A percentile compares a stretch with the other conserved stretches of the same genome.
Evolutionary conservation across 2,797 vertebrate species (phyloP).

Genomic region (Parambassis ranga): DNA sequence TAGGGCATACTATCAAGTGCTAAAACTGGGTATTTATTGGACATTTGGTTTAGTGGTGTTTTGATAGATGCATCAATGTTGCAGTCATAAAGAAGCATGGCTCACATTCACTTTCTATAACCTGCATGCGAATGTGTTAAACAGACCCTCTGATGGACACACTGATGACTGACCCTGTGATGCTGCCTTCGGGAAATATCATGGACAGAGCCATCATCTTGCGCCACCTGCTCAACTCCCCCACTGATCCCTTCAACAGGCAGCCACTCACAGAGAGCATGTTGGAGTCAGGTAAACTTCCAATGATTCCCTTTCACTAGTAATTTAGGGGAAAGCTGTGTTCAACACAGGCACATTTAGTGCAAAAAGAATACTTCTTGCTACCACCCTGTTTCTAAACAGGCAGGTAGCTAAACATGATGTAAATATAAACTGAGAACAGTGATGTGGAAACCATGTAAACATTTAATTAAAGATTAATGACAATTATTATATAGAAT

Average conservation of each 20-base stretch:
- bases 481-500: too few relatives aligned
- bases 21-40: conserved; percentile 29
- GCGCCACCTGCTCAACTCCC: conserved; percentile 95
- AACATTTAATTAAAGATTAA: too few relatives aligned
- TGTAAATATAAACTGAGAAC: too few relatives aligned
- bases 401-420: too few relatives aligned
- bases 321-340: background rate
- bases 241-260: conserved; percentile 97
- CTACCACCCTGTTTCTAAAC: too few relatives aligned
- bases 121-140: conserved; percentile 1
- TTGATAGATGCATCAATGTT: conserved; percentile 20
- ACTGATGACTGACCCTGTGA: conserved; percentile 96
- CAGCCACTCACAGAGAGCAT: conserved; percentile 96
- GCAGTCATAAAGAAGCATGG: conserved; percentile 3
- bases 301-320: background rate
- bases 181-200: conserved; percentile 94
- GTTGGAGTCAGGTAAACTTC: conserved; percentile 92
- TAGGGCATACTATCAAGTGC: background rate
- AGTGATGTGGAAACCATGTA: too few relatives aligned
- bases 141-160: conserved; percentile 99
- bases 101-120: background rate
- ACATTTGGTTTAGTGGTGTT: conserved; percentile 40
- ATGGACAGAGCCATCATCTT: conserved; percentile 98
- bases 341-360: background rate
- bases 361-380: too few relatives aligned